Evolutionary conservation across 2,888 invertebrate species (phyloP).

Genomic region (Trichopoda pennipes): DNA sequence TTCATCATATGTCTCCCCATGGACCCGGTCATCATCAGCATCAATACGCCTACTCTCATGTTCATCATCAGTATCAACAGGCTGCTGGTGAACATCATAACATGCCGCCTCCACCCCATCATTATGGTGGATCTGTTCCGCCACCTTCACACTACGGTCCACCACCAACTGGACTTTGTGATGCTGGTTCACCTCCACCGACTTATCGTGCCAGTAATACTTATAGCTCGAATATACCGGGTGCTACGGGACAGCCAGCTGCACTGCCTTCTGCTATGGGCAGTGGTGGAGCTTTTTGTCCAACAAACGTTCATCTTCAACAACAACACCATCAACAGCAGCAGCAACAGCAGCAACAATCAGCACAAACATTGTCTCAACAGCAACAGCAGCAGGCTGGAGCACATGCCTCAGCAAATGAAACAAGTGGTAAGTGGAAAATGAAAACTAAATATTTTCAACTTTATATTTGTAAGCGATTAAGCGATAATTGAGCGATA

Average conservation of each 20-base stretch:
- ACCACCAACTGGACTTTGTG: slow-evolving; percentile 73
- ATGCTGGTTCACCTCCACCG: slow-evolving; percentile 76
- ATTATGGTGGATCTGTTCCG: slow-evolving; percentile 62
- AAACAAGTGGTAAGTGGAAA: slow-evolving; percentile 76
- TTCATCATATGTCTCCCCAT: slow-evolving; percentile 77
- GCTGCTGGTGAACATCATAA: slow-evolving; percentile 74
- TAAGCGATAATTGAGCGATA: too few relatives aligned
- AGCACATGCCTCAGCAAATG: slow-evolving; percentile 72
- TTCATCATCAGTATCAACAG: slow-evolving; percentile 73
- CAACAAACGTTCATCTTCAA: slow-evolving; percentile 78
- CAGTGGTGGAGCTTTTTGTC: slow-evolving; percentile 80
- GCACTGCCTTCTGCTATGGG: slow-evolving; percentile 75
- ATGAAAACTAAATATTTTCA: too few relatives aligned
- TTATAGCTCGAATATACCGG: slow-evolving; percentile 70
- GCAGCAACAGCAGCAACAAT: slow-evolving; percentile 71
- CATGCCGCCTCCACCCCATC: slow-evolving; percentile 74
- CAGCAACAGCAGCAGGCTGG: slow-evolving; percentile 66
- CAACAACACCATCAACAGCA: slow-evolving; percentile 76
- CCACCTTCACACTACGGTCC: slow-evolving; percentile 71
- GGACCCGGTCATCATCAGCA: slow-evolving; percentile 74
- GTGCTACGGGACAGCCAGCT: slow-evolving; percentile 56
- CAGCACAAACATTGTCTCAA: slow-evolving; percentile 45
- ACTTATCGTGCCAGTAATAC: slow-evolving; percentile 74
- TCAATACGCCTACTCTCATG: slow-evolving; percentile 73
- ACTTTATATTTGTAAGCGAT: too few relatives aligned